Conservation (phyloP, 2,888 invertebrate genomes). For the Desoria tigrina region DNA sequence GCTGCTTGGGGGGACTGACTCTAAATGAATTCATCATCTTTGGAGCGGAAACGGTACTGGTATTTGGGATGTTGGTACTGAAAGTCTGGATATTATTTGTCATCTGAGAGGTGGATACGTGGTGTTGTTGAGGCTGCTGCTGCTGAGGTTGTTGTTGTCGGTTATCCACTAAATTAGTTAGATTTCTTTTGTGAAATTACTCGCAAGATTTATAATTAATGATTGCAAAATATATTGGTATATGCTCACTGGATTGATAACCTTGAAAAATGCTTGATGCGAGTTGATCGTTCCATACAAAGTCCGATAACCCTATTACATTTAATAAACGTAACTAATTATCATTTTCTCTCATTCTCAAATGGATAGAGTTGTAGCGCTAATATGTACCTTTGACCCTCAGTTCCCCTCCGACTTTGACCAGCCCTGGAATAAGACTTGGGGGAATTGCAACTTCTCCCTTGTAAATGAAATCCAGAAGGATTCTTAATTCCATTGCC, state of each 20-base stretch:
- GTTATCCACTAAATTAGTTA: background rate
- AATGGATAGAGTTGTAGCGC: background rate
- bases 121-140: constrained; percentile 14
- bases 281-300: constrained; percentile 42
- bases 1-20: background rate
- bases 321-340: background rate
- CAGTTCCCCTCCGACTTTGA: constrained; percentile 43
- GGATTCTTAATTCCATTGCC: constrained; percentile 43
- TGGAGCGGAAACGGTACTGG: background rate
- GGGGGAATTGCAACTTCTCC: constrained; percentile 37
- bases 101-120: background rate
- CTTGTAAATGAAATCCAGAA: constrained; percentile 49
- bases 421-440: constrained; percentile 39
- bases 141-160: constrained; percentile 9
- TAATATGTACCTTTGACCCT: constrained; percentile 31
- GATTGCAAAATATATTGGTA: constrained; percentile 9
- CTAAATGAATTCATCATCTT: background rate
- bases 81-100: background rate
- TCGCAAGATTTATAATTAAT: background rate
- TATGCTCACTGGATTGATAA: constrained; percentile 10
- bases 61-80: background rate
- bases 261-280: constrained; percentile 30
- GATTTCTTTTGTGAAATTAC: background rate
- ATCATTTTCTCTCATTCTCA: background rate
- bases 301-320: constrained; percentile 32